These are phyloP conservation scores for Plotosus lineatus DNA, from an alignment of 2,113 vertebrate genomes.

Conservation along the genomic window DNA sequence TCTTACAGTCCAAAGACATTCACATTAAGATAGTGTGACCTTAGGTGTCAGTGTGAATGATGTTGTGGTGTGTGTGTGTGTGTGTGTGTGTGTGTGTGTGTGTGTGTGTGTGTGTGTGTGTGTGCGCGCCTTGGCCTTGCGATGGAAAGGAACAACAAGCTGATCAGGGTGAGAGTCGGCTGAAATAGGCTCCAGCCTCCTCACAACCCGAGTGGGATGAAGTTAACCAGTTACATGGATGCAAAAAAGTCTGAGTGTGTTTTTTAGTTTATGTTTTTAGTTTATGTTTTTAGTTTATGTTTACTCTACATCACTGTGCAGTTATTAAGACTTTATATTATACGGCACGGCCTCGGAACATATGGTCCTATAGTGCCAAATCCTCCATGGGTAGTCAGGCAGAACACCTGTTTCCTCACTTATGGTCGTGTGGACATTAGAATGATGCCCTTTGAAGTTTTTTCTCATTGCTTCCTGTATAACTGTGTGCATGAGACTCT, in stretches of 20 bases:
- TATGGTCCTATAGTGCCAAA: slow-evolving; percentile 42
- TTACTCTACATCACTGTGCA: slow-evolving; percentile 29
- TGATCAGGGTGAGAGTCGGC: no score
- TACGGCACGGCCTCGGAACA: slow-evolving; percentile 28
- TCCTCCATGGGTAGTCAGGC: slow-evolving; percentile 49
- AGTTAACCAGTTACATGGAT: background rate
- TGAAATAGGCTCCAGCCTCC: no score
- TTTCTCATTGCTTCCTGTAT: slow-evolving; percentile 77
- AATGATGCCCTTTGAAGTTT: slow-evolving; percentile 69
- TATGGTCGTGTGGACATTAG: slow-evolving; percentile 63
- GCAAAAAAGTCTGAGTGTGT: slow-evolving; percentile 25
- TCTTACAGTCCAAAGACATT: no score
- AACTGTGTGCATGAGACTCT: slow-evolving; percentile 63
- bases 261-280: slow-evolving; percentile 41
- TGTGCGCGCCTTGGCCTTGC: no score
- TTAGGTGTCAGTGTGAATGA: no score
- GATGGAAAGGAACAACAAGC: no score
- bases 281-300: slow-evolving; percentile 41
- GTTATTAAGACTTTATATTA: slow-evolving; percentile 43
- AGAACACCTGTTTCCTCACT: slow-evolving; percentile 73
- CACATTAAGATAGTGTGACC: no score
- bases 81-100: no score
- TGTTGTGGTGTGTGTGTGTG: no score
- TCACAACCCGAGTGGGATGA: no score
- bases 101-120: no score